Conservation (phyloP, 1,140 invertebrate species). For the Parasteatoda tepidariorum region DNA sequence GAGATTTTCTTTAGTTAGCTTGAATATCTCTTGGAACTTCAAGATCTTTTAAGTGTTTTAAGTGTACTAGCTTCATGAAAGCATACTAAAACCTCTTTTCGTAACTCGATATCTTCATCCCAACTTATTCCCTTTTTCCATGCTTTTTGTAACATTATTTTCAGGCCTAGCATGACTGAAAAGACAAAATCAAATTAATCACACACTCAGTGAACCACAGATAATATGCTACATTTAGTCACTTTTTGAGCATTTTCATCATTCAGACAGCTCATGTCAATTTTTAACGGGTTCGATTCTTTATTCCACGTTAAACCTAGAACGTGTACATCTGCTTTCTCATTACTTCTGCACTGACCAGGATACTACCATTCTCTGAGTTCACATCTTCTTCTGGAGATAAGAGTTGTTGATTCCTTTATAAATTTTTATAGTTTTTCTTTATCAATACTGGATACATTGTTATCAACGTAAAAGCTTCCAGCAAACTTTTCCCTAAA, state of each 20-base stretch:
- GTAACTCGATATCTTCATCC: neutral
- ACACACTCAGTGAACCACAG: neutral
- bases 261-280: neutral
- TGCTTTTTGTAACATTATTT: neutral
- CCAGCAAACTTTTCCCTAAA: neutral
- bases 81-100: neutral
- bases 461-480: constrained; percentile 2
- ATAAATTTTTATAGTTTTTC: neutral
- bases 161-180: neutral
- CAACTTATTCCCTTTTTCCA: neutral
- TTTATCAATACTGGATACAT: neutral
- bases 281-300: neutral
- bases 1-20: neutral
- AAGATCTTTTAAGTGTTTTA: neutral
- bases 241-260: neutral
- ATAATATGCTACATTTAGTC: neutral
- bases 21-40: neutral
- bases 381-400: neutral
- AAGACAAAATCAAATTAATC: neutral
- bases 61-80: too few relatives aligned
- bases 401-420: neutral
- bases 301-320: neutral
- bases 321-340: neutral
- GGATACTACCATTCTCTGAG: neutral
- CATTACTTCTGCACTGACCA: neutral